A percentile compares a stretch with the other conserved stretches of the same genome.
Evolutionary conservation across 2,113 vertebrate genomes (phyloP).

Genomic region (Pelecanus crispus): DNA sequence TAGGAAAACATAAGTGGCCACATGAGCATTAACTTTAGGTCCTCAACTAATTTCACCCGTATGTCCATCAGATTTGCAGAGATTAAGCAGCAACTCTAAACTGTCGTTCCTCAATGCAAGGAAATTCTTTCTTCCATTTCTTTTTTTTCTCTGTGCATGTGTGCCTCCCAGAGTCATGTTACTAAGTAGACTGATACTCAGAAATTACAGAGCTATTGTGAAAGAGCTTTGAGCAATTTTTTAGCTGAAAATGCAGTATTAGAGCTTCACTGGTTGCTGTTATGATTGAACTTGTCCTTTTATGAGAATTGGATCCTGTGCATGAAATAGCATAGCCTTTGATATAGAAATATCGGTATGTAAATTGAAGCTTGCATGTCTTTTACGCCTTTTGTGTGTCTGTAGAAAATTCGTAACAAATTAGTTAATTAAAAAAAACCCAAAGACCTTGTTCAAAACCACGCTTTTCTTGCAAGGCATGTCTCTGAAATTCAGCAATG

Average conservation of each 20-base stretch:
- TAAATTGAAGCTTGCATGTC: not conserved
- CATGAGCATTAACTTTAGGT: not conserved
- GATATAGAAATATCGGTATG: not conserved
- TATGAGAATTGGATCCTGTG: not conserved
- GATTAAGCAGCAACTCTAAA: not conserved
- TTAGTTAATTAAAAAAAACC: not conserved
- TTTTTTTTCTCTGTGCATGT: not conserved
- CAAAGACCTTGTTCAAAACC: not conserved
- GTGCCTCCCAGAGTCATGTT: not conserved
- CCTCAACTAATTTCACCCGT: not conserved
- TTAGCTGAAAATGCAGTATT: constrained; percentile 13
- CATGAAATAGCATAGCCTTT: not conserved
- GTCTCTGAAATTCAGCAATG: constrained; percentile 36
- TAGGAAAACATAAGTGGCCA: not conserved
- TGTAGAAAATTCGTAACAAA: not conserved
- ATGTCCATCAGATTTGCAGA: not conserved
- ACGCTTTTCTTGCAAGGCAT: not conserved
- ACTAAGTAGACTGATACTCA: not conserved
- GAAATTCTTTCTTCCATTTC: not conserved
- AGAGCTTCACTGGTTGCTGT: not conserved
- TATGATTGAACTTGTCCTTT: constrained; percentile 1
- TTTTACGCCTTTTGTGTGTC: constrained; percentile 2
- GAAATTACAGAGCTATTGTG: constrained; percentile 9
- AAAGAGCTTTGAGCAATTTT: constrained; percentile 2
- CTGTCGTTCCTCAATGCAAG: not conserved